These are phyloP conservation scores for Phataginus tricuspis DNA, from an alignment of 2,797 vertebrate genomes.

Conservation along the genomic window DNA sequence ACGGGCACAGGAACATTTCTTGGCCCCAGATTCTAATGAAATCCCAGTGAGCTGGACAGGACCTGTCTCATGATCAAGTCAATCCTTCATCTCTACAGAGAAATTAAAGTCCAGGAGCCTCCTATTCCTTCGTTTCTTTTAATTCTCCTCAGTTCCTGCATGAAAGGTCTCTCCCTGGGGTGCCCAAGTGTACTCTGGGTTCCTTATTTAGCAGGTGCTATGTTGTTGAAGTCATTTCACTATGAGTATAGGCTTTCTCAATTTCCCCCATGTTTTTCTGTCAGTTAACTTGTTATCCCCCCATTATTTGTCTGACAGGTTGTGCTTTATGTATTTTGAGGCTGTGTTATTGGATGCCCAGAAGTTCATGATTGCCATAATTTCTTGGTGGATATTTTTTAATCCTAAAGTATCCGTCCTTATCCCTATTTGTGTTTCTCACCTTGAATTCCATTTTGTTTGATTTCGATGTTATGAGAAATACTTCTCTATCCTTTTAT, in stretches of 20 bases:
- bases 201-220: neutral
- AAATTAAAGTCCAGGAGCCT: neutral
- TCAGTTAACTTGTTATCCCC: neutral
- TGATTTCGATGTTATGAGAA: neutral
- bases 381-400: neutral
- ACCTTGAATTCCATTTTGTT: neutral
- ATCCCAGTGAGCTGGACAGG: neutral
- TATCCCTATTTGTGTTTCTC: neutral
- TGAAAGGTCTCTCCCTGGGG: neutral
- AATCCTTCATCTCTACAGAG: neutral
- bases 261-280: neutral
- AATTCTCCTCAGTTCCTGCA: neutral
- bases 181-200: neutral
- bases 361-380: neutral
- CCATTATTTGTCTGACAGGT: neutral
- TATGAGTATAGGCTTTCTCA: neutral
- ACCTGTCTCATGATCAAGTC: neutral
- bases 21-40: neutral
- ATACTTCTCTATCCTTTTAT: neutral
- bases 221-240: neutral
- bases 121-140: neutral
- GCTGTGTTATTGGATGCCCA: neutral
- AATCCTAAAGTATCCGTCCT: neutral
- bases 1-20: neutral
- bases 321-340: slow-evolving; percentile 2